Base-by-base conservation (phyloP, 1,140 invertebrate species). In the Drosophila novamexicana region DNA sequence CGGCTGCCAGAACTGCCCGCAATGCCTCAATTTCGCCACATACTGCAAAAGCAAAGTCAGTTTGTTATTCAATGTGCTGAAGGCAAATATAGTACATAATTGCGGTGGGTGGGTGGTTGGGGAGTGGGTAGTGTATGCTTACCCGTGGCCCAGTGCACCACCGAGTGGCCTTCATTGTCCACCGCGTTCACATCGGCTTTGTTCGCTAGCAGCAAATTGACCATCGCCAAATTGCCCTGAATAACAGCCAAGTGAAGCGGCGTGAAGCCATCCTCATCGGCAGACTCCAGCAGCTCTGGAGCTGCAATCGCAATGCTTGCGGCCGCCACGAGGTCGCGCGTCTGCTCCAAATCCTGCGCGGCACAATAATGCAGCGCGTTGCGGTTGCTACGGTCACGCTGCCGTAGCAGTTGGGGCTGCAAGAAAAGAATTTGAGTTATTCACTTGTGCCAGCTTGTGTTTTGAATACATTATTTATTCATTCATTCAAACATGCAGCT, bases 121-220 rank as follows among this genome's bases (percentile, higher is more conserved):
- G 45, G 22, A 0, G 10, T 37, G 22, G n/a, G 16, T 16, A 10
- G 9, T 34, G 44, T 74, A 89, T 94, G 77, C 91, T 94, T 93
- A 98, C 98, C 98, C 77, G 97, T 98, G 4, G 98, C 98, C 98
- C 98, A 99, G 93, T 99, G 98, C 12, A 99, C 95, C n/a, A 97
- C 96, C 2, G 98, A 98, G 91, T 99, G 98, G 56, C 96, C 95
- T 92, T 99, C 98, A 88, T 97, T 95, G 93, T 99, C 98, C 58
- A 96, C 94, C 39, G 96, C 95, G 91, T 97, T 96, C 47, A 99
- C 95, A 86, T 98, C 96, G 8, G 98, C 98, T 29, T 96, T 95
- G 66, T 96, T 96, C 12, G 96, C 95, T 47, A 98, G 91, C 6
- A 98, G 93, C 32, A 96, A 96, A 59, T 96, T 96, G 47, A 97